Percentiles rank a stretch among this genome's conserved stretches.
These are phyloP conservation scores for Drosophila macrospina DNA, from an alignment of 2,888 invertebrate species.

Conservation along the genomic window DNA sequence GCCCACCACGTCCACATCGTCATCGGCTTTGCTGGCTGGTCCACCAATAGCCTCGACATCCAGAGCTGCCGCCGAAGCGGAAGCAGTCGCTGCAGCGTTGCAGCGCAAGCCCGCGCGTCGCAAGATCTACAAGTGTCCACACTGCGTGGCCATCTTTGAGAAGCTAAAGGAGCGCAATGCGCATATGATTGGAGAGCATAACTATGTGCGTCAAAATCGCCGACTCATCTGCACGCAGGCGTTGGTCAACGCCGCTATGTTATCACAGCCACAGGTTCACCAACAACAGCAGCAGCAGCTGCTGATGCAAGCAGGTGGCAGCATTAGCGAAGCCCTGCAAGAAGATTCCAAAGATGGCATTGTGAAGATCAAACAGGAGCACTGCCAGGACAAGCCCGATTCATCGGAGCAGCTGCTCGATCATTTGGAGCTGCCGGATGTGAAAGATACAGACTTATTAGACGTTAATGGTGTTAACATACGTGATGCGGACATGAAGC, in stretches of 20 bases:
- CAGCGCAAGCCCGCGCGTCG: conserved; percentile 73
- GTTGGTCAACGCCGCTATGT: conserved; percentile 34
- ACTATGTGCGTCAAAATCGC: conserved; percentile 84
- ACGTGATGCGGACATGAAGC: conserved; percentile 59
- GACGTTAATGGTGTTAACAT: conserved; percentile 56
- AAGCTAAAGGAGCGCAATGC: conserved; percentile 84
- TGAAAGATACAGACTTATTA: conserved; percentile 66
- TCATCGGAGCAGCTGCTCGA: conserved; percentile 50
- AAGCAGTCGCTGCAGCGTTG: conserved; percentile 57
- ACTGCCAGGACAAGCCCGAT: conserved; percentile 64
- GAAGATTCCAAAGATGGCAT: conserved; percentile 83
- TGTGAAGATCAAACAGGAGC: conserved; percentile 83
- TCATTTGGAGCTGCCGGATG: conserved; percentile 74
- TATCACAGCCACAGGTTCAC: conserved; percentile 15
- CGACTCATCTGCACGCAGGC: conserved; percentile 81
- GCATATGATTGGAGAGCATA: conserved; percentile 84
- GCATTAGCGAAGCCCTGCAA: conserved; percentile 28
- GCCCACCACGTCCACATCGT: conserved; percentile 70
- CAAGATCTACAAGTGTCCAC: conserved; percentile 84
- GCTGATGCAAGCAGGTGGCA: conserved; percentile 38
- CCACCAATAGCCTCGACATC: conserved; percentile 78
- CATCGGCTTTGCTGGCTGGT: conserved; percentile 80
- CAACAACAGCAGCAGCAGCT: conserved; percentile 29
- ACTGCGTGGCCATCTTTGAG: conserved; percentile 82
- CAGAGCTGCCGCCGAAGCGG: conserved; percentile 63